Conservation (phyloP, 2,888 invertebrate species). For the Leucania comma region DNA sequence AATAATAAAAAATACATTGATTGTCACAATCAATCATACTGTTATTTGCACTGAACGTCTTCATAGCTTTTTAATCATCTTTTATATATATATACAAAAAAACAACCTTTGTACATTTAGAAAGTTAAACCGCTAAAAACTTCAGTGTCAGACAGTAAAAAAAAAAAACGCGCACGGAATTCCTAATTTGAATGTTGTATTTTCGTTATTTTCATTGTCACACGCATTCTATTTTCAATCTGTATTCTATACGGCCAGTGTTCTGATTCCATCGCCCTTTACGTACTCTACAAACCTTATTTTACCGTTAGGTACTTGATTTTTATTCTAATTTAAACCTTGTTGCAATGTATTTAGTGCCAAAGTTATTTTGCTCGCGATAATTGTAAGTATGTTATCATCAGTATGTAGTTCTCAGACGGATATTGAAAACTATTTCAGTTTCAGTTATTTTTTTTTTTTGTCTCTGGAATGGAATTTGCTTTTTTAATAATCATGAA, state of each 20-base stretch:
- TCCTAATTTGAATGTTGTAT: conserved; percentile 66
- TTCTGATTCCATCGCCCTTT: conserved; percentile 61
- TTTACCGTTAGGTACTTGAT: conserved; percentile 43
- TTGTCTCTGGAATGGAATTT: conserved; percentile 13
- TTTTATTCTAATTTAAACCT: conserved; percentile 49
- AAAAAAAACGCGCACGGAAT: conserved; percentile 52
- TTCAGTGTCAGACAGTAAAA: conserved; percentile 37
- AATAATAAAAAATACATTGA: no score
- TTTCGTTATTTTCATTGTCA: conserved; percentile 67
- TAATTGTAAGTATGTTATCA: conserved; percentile 20
- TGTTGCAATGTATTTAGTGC: neutral
- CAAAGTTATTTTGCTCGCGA: neutral
- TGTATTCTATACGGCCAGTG: conserved; percentile 64
- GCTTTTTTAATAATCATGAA: conserved; percentile 1
- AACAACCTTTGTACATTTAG: conserved; percentile 6
- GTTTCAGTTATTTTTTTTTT: conserved; percentile 17
- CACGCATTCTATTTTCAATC: conserved; percentile 65
- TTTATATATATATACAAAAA: no score
- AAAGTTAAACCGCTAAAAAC: conserved; percentile 53
- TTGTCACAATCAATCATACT: no score
- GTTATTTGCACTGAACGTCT: no score
- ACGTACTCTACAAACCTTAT: conserved; percentile 46
- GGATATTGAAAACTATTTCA: conserved; percentile 54
- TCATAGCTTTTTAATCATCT: no score
- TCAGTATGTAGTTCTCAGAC: conserved; percentile 33